phyloP scores from a whole-genome alignment of 2,888 invertebrate genomes.

The Hanleya hanleyi region DNA sequence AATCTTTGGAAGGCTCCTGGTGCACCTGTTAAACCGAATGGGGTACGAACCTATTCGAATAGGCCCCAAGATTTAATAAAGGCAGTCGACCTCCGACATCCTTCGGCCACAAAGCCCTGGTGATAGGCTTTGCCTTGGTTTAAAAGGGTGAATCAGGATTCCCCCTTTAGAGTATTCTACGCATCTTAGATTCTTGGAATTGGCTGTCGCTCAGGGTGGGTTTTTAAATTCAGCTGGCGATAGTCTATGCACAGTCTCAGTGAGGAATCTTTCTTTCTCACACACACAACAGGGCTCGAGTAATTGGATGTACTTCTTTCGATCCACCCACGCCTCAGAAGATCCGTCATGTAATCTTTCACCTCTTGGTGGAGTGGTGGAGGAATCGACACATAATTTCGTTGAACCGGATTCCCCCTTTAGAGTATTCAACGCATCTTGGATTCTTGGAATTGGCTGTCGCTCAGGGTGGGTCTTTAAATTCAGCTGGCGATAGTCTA shows the following conservation, averaged over 20 bases:
- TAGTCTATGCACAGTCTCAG: slow-evolving; percentile 26
- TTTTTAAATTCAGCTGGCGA: slow-evolving; percentile 34
- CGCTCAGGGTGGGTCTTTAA: too few species aligned
- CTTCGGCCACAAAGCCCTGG: slow-evolving; percentile 36
- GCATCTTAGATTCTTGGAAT: slow-evolving; percentile 41
- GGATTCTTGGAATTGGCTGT: too few species aligned
- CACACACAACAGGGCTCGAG: slow-evolving; percentile 37
- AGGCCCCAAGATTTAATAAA: slow-evolving; percentile 39
- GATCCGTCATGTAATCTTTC: slow-evolving; percentile 37
- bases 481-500: too few species aligned
- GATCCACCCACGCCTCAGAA: slow-evolving; percentile 32
- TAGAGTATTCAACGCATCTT: too few species aligned
- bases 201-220: slow-evolving; percentile 21
- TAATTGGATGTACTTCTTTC: slow-evolving; percentile 12
- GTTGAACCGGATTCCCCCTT: too few species aligned
- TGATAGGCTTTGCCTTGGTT: slow-evolving; percentile 43
- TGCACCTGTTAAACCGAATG: slow-evolving; percentile 34
- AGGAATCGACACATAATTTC: too few species aligned
- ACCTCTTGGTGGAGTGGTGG: too few species aligned
- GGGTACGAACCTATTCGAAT: slow-evolving; percentile 34
- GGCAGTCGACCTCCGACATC: slow-evolving; percentile 29
- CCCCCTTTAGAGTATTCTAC: slow-evolving; percentile 33
- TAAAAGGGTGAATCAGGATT: slow-evolving; percentile 31
- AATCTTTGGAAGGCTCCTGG: slow-evolving; percentile 33
- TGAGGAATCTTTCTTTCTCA: slow-evolving; percentile 28